Base-by-base conservation (phyloP, 2,797 vertebrate genomes). In the Acipenser transmontanus region DNA sequence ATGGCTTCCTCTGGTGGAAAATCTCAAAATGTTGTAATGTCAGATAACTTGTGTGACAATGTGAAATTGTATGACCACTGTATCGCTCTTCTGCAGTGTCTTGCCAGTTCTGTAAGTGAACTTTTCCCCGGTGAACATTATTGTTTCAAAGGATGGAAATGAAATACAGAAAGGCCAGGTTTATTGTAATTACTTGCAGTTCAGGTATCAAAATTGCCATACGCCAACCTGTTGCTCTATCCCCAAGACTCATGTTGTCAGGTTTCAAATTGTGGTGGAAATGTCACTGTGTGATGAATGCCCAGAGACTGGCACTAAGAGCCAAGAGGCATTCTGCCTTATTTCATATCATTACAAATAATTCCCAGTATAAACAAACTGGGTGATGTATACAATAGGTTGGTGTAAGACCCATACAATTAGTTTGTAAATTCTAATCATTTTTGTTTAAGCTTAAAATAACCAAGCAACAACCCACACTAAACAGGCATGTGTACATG, bases 261-360 rank as follows among this genome's bases (percentile, higher is more conserved):
- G 12, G 9, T n/a, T 57, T 13, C 9, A 57, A 57, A 57, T 57
- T 57, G 54, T 1, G 54, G 9, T 57, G 9, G 12, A 57, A 57
- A 57, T 57, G 54, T 13, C 54, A 57, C 11, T 13, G 9, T 57
- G 54, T 57, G 12, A 57, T 57, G 12, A 57, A 57, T 57, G 54
- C 11, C 54, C 54, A 6, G 54, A 57, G 12, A 57, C 12, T 57
- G 54, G 12, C 54, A 57, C 54, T 57, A 7, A n/a, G 54, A 57
- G 12, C 12, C 12, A 57, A 11, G 54, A 57, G 54, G 51, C 51
- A 1, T 52, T 8, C 51, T 52, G 1, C 14, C 9, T n/a, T 11
- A n/a, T 57, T 57, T 57, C 54, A 57, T 57, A 14, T 57, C 54
- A 57, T 57, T 57, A 57, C 11, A 57, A 57, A 57, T 57, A 57